Conservation (phyloP, 37 sponge, comb jelly and placozoan genomes). For the Chondrosia reniformis region DNA sequence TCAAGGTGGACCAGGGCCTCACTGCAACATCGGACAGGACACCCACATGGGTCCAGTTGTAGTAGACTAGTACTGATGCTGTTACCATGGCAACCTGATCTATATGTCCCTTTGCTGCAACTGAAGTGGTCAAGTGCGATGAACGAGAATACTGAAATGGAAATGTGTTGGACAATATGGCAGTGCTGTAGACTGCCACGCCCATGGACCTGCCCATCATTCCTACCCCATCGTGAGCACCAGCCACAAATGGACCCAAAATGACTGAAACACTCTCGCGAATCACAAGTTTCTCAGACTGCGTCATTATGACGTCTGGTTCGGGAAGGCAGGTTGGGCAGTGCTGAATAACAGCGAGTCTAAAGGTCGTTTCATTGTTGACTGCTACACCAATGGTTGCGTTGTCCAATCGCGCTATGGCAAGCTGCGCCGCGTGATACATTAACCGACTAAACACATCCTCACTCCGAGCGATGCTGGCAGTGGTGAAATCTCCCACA, state of each 20-base stretch:
- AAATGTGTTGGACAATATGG: not conserved
- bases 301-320: not conserved
- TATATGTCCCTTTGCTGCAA: not conserved
- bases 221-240: not conserved
- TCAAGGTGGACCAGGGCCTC: not conserved
- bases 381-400: not conserved
- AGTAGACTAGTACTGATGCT: not conserved
- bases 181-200: not conserved
- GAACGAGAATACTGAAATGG: not conserved
- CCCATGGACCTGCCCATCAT: not conserved
- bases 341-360: not conserved
- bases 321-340: not conserved
- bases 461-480: not conserved
- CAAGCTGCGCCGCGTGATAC: slow-evolving; percentile 1
- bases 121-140: not conserved
- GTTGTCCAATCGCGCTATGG: not conserved
- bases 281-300: not conserved
- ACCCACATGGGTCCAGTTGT: not conserved
- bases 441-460: not conserved
- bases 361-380: not conserved
- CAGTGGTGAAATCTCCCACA: not conserved
- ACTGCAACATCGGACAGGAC: not conserved
- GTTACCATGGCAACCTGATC: not conserved
- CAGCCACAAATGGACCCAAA: not conserved
- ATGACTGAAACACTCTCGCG: not conserved